Conservation (phyloP, 2,113 vertebrate species). For the Prunella fulvescens region DNA sequence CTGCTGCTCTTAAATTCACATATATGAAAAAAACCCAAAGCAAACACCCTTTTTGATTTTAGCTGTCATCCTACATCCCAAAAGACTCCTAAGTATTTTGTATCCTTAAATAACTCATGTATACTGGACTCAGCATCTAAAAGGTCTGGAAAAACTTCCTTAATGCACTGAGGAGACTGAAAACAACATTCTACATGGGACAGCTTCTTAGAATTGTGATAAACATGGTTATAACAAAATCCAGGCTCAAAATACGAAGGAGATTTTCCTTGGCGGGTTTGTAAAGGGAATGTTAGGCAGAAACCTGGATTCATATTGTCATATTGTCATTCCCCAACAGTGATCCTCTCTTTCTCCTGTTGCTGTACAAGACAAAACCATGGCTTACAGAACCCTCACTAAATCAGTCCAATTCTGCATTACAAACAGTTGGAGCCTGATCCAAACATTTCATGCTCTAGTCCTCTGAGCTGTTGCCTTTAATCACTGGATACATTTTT, state of each 20-base stretch:
- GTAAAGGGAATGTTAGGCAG: not conserved
- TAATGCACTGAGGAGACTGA: not conserved
- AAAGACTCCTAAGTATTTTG: not conserved
- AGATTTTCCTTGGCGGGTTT: not conserved
- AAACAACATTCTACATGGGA: not conserved
- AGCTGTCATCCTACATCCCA: not conserved
- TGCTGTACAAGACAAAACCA: not conserved
- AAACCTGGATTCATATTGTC: not conserved
- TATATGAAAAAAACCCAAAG: not conserved
- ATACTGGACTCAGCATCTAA: not conserved
- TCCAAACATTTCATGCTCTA: not conserved
- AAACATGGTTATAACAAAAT: not conserved
- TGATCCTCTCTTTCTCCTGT: not conserved
- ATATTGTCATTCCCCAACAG: not conserved
- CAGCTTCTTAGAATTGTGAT: not conserved
- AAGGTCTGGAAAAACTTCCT: not conserved
- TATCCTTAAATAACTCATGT: not conserved
- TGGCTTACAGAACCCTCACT: not conserved
- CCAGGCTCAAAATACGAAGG: not conserved
- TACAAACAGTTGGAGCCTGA: not conserved
- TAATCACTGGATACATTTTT: not conserved
- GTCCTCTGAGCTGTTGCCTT: not conserved
- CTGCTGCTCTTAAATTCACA: not conserved
- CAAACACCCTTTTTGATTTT: not conserved
- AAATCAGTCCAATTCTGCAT: not conserved